A percentile compares a stretch with the other conserved stretches of the same genome.
These are phyloP conservation scores for Ormyrus nitidulus DNA, from an alignment of 2,888 invertebrate genomes.

Conservation along the genomic window DNA sequence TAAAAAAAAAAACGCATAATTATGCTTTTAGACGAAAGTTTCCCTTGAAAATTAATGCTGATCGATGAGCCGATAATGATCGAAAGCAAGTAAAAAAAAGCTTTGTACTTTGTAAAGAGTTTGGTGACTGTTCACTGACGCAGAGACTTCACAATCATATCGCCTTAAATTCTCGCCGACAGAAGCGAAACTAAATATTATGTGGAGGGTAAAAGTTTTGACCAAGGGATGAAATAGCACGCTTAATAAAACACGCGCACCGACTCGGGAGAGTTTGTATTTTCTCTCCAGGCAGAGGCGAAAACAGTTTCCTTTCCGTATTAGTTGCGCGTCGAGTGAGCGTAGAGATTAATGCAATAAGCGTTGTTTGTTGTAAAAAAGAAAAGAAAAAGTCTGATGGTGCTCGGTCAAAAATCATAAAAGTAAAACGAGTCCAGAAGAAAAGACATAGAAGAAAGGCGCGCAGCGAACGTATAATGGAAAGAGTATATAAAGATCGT, in stretches of 20 bases:
- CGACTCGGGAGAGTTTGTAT: background rate
- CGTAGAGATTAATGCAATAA: slow-evolving; percentile 40
- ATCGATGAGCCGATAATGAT: too few species aligned
- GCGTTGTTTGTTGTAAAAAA: background rate
- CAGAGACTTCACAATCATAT: slow-evolving; percentile 17
- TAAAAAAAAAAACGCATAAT: slow-evolving; percentile 3
- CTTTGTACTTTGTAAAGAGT: too few species aligned
- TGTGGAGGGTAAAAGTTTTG: background rate
- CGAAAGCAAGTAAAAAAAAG: too few species aligned
- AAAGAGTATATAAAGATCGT: slow-evolving; percentile 1
- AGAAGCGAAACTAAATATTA: slow-evolving; percentile 2
- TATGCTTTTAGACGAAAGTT: background rate
- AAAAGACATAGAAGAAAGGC: slow-evolving; percentile 33
- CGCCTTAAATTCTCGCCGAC: slow-evolving; percentile 5
- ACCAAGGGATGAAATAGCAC: too few species aligned
- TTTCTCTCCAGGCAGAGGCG: slow-evolving; percentile 19
- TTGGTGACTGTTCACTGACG: too few species aligned
- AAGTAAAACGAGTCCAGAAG: background rate
- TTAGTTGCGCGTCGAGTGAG: slow-evolving; percentile 29
- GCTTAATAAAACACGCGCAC: background rate
- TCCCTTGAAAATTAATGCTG: background rate
- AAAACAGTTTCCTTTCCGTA: background rate
- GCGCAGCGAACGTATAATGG: slow-evolving; percentile 45
- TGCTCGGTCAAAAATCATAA: slow-evolving; percentile 22
- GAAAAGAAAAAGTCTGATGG: slow-evolving; percentile 39